A percentile compares a stretch with the other conserved stretches of the same genome.
Conservation (phyloP, 1,140 invertebrate species). For the Vanessa tameamea region DNA sequence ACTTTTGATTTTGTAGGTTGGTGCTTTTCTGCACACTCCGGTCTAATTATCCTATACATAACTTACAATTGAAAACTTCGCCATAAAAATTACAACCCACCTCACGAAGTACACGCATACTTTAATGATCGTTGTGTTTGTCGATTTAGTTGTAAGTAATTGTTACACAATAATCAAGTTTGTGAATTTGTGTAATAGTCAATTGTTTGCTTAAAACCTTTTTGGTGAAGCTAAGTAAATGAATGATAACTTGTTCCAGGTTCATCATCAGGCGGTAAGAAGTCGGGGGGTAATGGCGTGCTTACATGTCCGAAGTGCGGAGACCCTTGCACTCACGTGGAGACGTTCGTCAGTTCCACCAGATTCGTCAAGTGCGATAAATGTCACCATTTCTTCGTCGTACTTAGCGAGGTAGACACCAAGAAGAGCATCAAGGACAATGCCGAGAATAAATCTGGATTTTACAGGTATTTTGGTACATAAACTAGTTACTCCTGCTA, state of each 20-base stretch:
- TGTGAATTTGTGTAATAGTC: too few relatives aligned
- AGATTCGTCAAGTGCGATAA: slow-evolving; percentile 99
- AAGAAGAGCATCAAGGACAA: slow-evolving; percentile 92
- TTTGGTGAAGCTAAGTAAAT: not conserved
- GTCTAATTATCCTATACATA: too few relatives aligned
- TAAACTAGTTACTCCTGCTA: too few relatives aligned
- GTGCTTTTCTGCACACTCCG: too few relatives aligned
- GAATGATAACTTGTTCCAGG: slow-evolving; percentile 39
- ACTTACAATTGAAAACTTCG: too few relatives aligned
- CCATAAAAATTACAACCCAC: too few relatives aligned
- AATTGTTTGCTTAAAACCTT: too few relatives aligned
- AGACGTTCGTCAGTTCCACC: slow-evolving; percentile 97
- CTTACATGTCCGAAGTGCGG: slow-evolving; percentile 94
- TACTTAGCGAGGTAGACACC: slow-evolving; percentile 94
- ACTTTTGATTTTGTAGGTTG: too few relatives aligned
- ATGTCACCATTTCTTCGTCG: slow-evolving; percentile 99
- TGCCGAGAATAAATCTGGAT: slow-evolving; percentile 84
- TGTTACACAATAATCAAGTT: too few relatives aligned
- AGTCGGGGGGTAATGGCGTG: slow-evolving; percentile 64
- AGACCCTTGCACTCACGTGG: slow-evolving; percentile 96
- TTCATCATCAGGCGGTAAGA: slow-evolving; percentile 60
- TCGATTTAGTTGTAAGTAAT: too few relatives aligned
- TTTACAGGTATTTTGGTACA: slow-evolving; percentile 68
- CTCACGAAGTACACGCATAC: too few relatives aligned
- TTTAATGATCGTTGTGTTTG: too few relatives aligned